These are phyloP conservation scores for Spisula solida DNA, from an alignment of 2,888 invertebrate genomes.

Conservation along the genomic window DNA sequence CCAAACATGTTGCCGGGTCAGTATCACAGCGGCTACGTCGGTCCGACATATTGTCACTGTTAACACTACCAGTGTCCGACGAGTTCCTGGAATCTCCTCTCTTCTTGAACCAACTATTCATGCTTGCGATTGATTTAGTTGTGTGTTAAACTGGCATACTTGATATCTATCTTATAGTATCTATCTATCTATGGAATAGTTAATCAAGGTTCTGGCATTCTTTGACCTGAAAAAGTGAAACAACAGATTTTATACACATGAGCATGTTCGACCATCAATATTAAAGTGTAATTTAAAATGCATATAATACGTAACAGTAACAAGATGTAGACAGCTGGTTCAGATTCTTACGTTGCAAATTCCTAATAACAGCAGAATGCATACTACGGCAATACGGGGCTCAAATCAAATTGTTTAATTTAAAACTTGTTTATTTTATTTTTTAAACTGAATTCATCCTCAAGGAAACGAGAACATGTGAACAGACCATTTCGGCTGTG, in stretches of 20 bases:
- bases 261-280: too few species aligned
- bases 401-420: too few species aligned
- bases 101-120: conserved; percentile 82
- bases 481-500: too few species aligned
- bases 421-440: too few species aligned
- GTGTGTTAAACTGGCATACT: not conserved
- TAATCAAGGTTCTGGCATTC: not conserved
- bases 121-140: conserved; percentile 36
- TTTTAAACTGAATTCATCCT: too few species aligned
- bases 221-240: conserved; percentile 5
- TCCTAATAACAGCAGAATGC: too few species aligned
- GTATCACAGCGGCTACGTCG: conserved; percentile 87
- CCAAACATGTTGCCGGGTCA: conserved; percentile 93
- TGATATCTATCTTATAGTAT: not conserved
- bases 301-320: too few species aligned
- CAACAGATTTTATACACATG: not conserved
- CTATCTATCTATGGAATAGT: not conserved
- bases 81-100: conserved; percentile 72
- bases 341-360: too few species aligned
- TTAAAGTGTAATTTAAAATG: too few species aligned
- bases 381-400: too few species aligned
- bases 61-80: conserved; percentile 62
- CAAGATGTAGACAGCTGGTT: too few species aligned
- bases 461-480: too few species aligned
- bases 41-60: conserved; percentile 63